Evolutionary conservation across 2,113 vertebrate genomes (phyloP), one percentile per base, ranked within the genome.

Genomic region (Garra rufa): DNA sequence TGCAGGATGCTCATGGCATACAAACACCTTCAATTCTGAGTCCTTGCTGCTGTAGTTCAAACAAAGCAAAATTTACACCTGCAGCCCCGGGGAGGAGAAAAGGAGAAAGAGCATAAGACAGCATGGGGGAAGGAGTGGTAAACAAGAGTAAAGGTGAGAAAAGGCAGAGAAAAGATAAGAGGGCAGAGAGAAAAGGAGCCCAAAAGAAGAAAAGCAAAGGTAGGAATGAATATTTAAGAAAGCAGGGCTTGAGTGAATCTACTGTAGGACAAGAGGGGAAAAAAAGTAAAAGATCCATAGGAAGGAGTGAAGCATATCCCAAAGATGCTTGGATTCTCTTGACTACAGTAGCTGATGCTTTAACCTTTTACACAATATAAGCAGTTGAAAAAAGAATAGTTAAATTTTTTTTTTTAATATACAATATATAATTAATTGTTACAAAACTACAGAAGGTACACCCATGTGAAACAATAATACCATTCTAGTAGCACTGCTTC

Each of bases 21-120:
- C 52, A 80, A 88, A 83, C 81, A 76, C 17, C 65, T 44, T 76
- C 38, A 38, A 30, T 63, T 76, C 81, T 7, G 76, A 70, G 44
- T 70, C 63, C 65, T 80, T 21, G 65, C 57, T 67, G 76, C 80
- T 80, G 76, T 81, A 76, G 71, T 85, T 86, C 76, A 76, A 83
- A 80, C 76, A 85, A 76, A 79, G 67, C 13, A 70, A 77, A 85
- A 83, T 85, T 79, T 83, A 85, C 67, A 82, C 50, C 78, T 76
- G 10, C 63, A 80, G 73, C 65, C 38, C 9, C 10, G 13, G 8
- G 63, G 17, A 65, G 55, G n/a, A 11, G 17, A 46, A 38, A 70
- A 73, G 15, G 75, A 75, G 10, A 81, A 93, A 94, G 92, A 89
- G 91, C 91, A 90, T 92, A 92, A 92, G 91, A 38, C 28, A 82